Evolutionary conservation across 2,797 vertebrate genomes (phyloP).

Genomic region (Saxicola maurus): DNA sequence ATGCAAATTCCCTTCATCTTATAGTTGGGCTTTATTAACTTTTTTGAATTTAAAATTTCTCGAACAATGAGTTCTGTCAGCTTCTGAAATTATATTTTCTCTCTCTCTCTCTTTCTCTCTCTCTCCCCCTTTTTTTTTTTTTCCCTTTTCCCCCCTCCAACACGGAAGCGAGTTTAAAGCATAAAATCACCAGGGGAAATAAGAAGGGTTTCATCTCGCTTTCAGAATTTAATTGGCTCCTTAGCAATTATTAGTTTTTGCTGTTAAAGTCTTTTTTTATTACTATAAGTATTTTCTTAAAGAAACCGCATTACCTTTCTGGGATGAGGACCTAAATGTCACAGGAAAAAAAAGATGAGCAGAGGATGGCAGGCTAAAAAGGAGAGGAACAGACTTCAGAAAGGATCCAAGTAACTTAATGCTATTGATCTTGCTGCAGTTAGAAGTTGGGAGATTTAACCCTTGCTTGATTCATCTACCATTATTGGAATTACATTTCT

Average conservation of each 20-base stretch:
- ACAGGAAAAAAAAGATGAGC: conserved; percentile 55
- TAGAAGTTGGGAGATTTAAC: conserved; percentile 65
- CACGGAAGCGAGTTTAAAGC: conserved; percentile 98
- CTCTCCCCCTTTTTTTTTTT: neutral
- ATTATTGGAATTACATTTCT: neutral
- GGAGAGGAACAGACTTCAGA: conserved; percentile 61
- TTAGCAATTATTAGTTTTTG: conserved; percentile 99
- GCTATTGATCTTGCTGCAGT: conserved; percentile 62
- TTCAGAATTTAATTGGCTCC: conserved; percentile 99
- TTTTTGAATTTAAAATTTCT: conserved; percentile 99
- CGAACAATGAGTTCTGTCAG: conserved; percentile 99
- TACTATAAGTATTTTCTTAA: conserved; percentile 99
- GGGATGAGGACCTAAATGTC: conserved; percentile 70
- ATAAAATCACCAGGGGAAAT: conserved; percentile 99
- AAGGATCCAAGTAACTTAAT: conserved; percentile 42
- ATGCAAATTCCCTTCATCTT: conserved; percentile 99
- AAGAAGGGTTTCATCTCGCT: conserved; percentile 99
- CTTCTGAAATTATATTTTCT: conserved; percentile 99
- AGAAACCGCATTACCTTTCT: conserved; percentile 84
- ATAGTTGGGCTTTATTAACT: conserved; percentile 99
- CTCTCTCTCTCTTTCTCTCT: conserved; percentile 71
- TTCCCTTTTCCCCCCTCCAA: conserved; percentile 66
- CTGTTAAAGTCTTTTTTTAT: conserved; percentile 97
- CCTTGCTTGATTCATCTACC: conserved; percentile 33
- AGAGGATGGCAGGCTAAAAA: conserved; percentile 39